phyloP scores from a whole-genome alignment of 1,140 invertebrate species.

The Listronotus bonariensis region DNA sequence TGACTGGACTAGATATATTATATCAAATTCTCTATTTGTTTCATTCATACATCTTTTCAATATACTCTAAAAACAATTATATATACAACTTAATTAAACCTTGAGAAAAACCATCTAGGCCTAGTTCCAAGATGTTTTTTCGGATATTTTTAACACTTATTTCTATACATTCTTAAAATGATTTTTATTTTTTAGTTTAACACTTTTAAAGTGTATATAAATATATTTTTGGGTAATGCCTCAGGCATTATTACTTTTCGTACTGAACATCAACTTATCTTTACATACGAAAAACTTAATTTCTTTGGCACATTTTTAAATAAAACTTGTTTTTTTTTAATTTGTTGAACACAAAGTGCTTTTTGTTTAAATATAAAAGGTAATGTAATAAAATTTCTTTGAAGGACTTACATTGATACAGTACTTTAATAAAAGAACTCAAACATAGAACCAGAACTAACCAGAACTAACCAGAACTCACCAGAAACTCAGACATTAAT shows the following conservation, averaged over 20 bases:
- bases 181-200: constrained; percentile 43
- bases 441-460: no score
- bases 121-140: constrained; percentile 24
- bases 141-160: constrained; percentile 46
- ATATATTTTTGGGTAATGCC: constrained; percentile 43
- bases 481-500: no score
- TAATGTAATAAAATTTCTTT: no score
- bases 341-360: background rate
- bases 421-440: no score
- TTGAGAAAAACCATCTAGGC: background rate
- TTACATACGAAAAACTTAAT: constrained; percentile 2
- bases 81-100: constrained; percentile 41
- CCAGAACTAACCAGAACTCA: no score
- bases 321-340: background rate
- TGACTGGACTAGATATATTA: constrained; percentile 6
- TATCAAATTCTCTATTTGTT: constrained; percentile 37
- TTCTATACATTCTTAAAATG: constrained; percentile 48
- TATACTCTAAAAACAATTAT: constrained; percentile 44
- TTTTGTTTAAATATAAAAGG: no score
- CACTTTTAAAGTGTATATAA: constrained; percentile 53
- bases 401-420: no score
- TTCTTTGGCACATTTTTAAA: constrained; percentile 47
- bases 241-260: constrained; percentile 45
- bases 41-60: constrained; percentile 39
- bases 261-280: constrained; percentile 46